phyloP scores from a whole-genome alignment of 2,797 vertebrate genomes.

The Scolopax bukidnonensis region DNA sequence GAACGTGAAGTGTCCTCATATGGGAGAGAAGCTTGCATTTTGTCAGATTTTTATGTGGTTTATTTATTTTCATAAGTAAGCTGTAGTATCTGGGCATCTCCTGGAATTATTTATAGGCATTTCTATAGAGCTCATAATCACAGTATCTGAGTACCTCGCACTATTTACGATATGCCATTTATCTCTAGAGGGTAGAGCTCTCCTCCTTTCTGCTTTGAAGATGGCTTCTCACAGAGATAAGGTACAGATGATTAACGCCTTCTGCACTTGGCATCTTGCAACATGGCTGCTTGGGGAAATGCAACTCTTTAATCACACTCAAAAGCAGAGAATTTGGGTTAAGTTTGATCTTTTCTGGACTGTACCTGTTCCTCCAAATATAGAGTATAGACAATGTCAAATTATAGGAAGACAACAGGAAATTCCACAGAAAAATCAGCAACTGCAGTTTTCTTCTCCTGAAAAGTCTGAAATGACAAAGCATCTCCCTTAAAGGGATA shows the following conservation, averaged over 20 bases:
- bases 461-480: not conserved
- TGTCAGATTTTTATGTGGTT: conserved; percentile 51
- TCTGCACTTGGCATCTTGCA: conserved; percentile 46
- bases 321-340: not conserved
- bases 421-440: not conserved
- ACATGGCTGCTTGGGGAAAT: conserved; percentile 44
- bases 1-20: not conserved
- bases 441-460: not conserved
- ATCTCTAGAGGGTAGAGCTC: conserved; percentile 53
- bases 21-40: conserved; percentile 1
- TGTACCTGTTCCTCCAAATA: not conserved
- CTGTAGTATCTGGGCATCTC: conserved; percentile 46
- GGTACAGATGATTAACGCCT: conserved; percentile 50
- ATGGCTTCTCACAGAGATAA: conserved; percentile 45
- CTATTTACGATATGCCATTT: conserved; percentile 60
- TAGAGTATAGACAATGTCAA: not conserved
- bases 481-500: not conserved
- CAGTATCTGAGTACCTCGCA: conserved; percentile 40
- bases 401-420: not conserved
- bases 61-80: conserved; percentile 64
- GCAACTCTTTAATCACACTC: not conserved
- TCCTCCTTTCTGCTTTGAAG: conserved; percentile 53
- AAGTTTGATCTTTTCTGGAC: not conserved
- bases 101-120: conserved; percentile 60
- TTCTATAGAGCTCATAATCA: conserved; percentile 67